Base-by-base conservation (phyloP, 2,113 vertebrate species). In the Nycticebus coucang region DNA sequence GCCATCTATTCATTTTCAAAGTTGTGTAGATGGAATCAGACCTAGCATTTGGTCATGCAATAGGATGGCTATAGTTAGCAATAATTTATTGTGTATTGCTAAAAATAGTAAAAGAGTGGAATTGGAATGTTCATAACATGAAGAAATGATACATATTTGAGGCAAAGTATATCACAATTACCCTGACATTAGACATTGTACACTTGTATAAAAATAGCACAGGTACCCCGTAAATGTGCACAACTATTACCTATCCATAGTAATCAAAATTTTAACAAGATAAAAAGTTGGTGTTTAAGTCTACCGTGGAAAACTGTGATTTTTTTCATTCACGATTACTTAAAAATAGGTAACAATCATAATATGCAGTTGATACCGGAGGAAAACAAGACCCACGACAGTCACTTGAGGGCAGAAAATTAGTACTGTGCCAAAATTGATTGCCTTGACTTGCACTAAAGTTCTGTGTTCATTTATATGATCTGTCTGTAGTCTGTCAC, bases 271-370 rank as follows among this genome's bases (percentile, higher is more conserved):
- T 64, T 28, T 64, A 64, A 28, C 26, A 64, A 12, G 62, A 64
- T 64, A 64, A 64, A 45, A 91, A 93, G 14, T 55, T 92, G 19
- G 1, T 87, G 17, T 50, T 57, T 85, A 83, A 87, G 19, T 78
- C 45, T n/a, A 60, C 7, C 6, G 77, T 18, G 28, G 35, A 69
- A 55, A 45, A 10, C 18, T 37, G 24, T 64, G 4, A 37, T 85
- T 79, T 41, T 9, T 91, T 80, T 93, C 30, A 59, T 80, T 93
- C 2, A 71, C 26, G 83, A 80, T 64, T 92, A 59, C 53, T 95
- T 62, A 71, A 78, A 91, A 87, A 66, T 69, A 78, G 21, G 53
- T 90, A 89, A 41, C n/a, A 81, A 26, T 78, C 17, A 30, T 86
- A 84, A 45, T 22, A 55, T 53, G 7, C 6, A 59, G 7, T 37